Conservation (phyloP, 23 tunicate species). For the Halocynthia aurantium region DNA sequence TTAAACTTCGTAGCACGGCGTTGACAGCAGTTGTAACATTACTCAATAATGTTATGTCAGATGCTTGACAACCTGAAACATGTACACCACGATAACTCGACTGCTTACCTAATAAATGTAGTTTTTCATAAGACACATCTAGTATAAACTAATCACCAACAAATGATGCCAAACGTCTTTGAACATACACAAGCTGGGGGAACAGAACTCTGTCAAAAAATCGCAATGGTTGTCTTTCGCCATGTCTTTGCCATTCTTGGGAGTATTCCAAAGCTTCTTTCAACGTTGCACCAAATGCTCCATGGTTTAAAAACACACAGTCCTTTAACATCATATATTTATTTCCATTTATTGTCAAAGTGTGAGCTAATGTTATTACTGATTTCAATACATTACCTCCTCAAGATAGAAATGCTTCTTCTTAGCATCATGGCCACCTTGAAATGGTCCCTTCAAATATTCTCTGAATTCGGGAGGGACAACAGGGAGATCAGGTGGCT, state of each 20-base stretch:
- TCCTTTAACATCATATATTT: not conserved
- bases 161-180: conserved; percentile 58
- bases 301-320: conserved; percentile 75
- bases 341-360: not conserved
- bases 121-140: not conserved
- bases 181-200: conserved; percentile 61
- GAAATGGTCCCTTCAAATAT: conserved; percentile 1
- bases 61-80: conserved; percentile 45
- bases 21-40: conserved; percentile 85
- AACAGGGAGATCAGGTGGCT: conserved; percentile 38
- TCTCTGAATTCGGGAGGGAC: conserved; percentile 26
- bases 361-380: not conserved
- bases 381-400: conserved; percentile 9
- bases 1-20: conserved; percentile 57
- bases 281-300: conserved; percentile 75
- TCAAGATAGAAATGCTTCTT: conserved; percentile 48
- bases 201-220: conserved; percentile 78
- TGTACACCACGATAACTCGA: not conserved
- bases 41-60: conserved; percentile 61
- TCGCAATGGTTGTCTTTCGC: conserved; percentile 64
- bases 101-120: not conserved
- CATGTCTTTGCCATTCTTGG: conserved; percentile 50
- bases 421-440: conserved; percentile 41
- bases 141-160: conserved; percentile 26
- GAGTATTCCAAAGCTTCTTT: conserved; percentile 50